Conservation (phyloP, 2,888 invertebrate genomes). For the Heliconius cydno region DNA sequence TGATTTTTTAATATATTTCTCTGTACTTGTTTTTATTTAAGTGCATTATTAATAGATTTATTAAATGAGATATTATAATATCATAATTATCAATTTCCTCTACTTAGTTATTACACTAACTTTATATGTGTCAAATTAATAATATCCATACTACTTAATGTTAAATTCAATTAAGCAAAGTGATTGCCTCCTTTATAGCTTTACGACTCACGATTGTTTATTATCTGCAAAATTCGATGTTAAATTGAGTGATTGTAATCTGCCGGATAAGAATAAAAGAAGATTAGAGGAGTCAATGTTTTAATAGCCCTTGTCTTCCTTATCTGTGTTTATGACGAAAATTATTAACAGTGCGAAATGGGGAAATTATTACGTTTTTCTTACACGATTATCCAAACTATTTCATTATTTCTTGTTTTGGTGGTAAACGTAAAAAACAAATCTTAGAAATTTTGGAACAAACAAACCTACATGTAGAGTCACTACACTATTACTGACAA, state of each 20-base stretch:
- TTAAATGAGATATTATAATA: too few relatives aligned
- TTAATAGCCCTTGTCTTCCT: conserved; percentile 22
- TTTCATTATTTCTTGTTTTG: too few relatives aligned
- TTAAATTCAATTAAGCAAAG: neutral
- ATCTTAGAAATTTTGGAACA: too few relatives aligned
- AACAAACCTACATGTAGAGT: too few relatives aligned
- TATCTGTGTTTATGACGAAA: neutral
- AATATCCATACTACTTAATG: neutral
- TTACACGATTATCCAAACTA: too few relatives aligned
- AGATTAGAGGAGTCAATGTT: conserved; percentile 19
- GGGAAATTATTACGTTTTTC: too few relatives aligned
- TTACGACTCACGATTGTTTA: neutral
- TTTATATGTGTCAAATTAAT: neutral
- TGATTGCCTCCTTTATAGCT: conserved; percentile 1
- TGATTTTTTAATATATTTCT: too few relatives aligned
- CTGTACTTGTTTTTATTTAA: too few relatives aligned
- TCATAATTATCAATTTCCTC: too few relatives aligned
- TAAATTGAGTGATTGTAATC: conserved; percentile 34
- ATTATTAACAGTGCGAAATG: neutral
- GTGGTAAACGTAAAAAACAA: too few relatives aligned
- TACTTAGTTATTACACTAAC: neutral
- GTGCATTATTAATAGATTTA: too few relatives aligned
- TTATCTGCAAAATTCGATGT: neutral
- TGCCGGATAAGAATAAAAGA: conserved; percentile 13
- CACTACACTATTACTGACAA: too few relatives aligned